Evolutionary conservation across 2,797 vertebrate genomes (phyloP).

Genomic region (Helarctos malayanus): DNA sequence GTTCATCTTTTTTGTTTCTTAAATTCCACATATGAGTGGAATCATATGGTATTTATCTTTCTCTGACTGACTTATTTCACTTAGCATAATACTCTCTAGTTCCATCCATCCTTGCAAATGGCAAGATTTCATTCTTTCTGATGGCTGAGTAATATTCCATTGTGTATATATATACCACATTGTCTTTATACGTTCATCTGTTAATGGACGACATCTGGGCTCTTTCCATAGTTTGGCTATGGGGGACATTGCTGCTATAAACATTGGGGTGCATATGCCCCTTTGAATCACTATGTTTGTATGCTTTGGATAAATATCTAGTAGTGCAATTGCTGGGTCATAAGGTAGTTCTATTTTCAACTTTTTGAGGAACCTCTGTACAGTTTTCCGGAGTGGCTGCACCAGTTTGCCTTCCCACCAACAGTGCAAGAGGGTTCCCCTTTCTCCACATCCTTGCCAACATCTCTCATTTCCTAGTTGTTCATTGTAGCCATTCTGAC

Average conservation of each 20-base stretch:
- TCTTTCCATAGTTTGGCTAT: neutral
- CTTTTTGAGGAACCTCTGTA: too few species aligned
- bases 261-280: neutral
- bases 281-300: neutral
- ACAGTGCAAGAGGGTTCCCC: too few species aligned
- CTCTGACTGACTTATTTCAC: neutral
- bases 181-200: neutral
- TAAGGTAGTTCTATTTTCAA: neutral
- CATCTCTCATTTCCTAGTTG: too few species aligned
- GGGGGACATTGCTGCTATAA: neutral
- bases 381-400: too few species aligned
- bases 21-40: neutral
- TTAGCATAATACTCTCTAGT: neutral
- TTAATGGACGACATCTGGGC: neutral
- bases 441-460: too few species aligned
- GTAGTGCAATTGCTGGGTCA: neutral
- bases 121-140: neutral
- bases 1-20: neutral
- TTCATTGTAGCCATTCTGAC: too few species aligned
- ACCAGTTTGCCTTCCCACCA: too few species aligned
- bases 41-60: neutral
- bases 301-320: neutral
- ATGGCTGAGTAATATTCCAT: neutral
- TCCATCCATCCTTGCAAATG: neutral
- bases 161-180: neutral